A percentile compares a stretch with the other conserved stretches of the same genome.
These are phyloP conservation scores for Acholoe squamosa DNA, from an alignment of 2,888 invertebrate species.

Conservation along the genomic window DNA sequence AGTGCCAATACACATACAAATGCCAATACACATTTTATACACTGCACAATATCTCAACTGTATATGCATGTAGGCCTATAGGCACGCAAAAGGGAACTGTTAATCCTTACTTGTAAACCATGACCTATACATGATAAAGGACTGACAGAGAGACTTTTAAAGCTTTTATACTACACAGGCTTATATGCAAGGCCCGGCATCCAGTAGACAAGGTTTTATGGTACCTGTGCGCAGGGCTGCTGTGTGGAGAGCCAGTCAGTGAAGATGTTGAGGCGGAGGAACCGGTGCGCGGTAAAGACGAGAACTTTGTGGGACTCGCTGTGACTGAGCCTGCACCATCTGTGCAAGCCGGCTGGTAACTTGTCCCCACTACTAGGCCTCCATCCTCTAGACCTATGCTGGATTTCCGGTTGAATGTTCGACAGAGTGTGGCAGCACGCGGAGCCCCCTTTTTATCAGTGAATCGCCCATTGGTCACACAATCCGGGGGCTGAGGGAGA, in stretches of 20 bases:
- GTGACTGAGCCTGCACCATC: slow-evolving; percentile 44
- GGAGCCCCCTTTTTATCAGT: neutral
- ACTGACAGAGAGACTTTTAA: no score
- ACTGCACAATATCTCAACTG: no score
- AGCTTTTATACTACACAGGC: no score
- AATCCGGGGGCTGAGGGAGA: neutral
- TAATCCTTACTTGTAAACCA: no score
- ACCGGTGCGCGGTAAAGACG: slow-evolving; percentile 52
- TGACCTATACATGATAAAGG: no score
- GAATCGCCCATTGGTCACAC: neutral
- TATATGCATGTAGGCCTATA: no score
- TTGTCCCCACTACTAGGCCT: slow-evolving; percentile 55
- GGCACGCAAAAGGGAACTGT: no score
- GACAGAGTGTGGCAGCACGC: slow-evolving; percentile 52
- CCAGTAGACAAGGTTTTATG: no score
- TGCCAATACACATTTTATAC: no score
- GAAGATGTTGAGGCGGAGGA: slow-evolving; percentile 26
- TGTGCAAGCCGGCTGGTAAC: slow-evolving; percentile 11
- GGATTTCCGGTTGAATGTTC: slow-evolving; percentile 51
- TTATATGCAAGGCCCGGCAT: no score
- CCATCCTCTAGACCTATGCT: slow-evolving; percentile 58
- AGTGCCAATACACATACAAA: no score
- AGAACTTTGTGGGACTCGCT: slow-evolving; percentile 63
- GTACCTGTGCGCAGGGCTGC: slow-evolving; percentile 53
- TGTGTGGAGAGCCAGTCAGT: slow-evolving; percentile 27